Evolutionary conservation across 2,888 invertebrate genomes (phyloP), one percentile per base, ranked within the genome.

Genomic region (Lasioglossum malachurum): DNA sequence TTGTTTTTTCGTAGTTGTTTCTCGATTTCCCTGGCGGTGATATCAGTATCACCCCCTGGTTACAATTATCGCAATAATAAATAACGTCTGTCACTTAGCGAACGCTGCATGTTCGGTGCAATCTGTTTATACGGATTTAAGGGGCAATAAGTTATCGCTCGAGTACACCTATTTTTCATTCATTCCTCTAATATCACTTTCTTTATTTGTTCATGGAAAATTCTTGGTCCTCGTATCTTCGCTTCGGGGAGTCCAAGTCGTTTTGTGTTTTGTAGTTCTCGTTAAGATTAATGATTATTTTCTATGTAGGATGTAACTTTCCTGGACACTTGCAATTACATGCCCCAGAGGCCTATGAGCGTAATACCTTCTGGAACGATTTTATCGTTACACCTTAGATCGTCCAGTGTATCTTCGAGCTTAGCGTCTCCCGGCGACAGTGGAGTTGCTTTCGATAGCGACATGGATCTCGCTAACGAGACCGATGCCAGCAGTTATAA

Each of bases 381-480:
- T 44, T 89, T 95, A 69, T 94, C 94, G 27, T 88, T 95, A 72
- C 95, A 95, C 83, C 88, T 95, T 19, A 93, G 94, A 89, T 95
- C 95, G 16, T 93, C 93, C 10, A 95, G 95, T 82, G 92, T 94
- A 72, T 95, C 95, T 16, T 96, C 96, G 57, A 96, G 96, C 92
- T 94, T 96, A 82, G 96, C 96, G 79, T 96, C 98, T 87, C 98
- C 98, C 76, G 98, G 97, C 92, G 98, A 98, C 96, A 98, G 98
- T 88, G 98, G 98, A 75, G 97, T 95, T 35, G 95, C 95, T 31
- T 91, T 95, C 7, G 95, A 95, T 78, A 95, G 95, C 74, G 95
- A 95, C 73, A 95, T 95, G 93, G 95, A 95, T 82, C 91, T 92
- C 46, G 92, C 94, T 4, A 95, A 95, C 76, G 95, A 95, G 89